These are phyloP conservation scores for Syndactyla subalaris DNA, from an alignment of 2,797 vertebrate genomes.

Conservation along the genomic window DNA sequence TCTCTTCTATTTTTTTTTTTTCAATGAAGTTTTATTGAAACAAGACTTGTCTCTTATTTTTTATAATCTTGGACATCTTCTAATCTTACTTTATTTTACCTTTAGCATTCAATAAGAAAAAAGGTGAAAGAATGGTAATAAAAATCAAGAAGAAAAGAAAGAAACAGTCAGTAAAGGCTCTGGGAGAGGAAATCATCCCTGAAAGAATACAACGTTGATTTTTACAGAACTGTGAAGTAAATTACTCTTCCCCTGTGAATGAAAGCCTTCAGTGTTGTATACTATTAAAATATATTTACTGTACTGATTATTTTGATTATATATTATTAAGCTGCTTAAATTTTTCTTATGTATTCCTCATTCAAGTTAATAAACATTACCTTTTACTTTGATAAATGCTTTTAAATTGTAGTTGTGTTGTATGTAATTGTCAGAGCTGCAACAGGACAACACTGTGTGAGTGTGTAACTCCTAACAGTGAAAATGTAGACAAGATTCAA, in stretches of 20 bases:
- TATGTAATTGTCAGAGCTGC: not conserved
- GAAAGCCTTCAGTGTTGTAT: not conserved
- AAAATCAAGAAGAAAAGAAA: constrained; percentile 72
- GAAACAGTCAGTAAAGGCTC: constrained; percentile 34
- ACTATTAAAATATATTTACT: not conserved
- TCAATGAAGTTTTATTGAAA: not conserved
- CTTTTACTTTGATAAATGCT: not conserved
- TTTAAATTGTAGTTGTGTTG: not conserved
- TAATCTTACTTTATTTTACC: constrained; percentile 6
- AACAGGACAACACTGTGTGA: not conserved
- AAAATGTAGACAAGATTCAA: not conserved
- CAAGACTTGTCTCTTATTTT: not conserved
- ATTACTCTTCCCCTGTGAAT: not conserved
- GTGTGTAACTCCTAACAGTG: not conserved
- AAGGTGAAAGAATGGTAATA: constrained; percentile 38
- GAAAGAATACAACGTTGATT: constrained; percentile 32
- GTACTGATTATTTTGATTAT: constrained; percentile 20
- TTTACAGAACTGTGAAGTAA: not conserved
- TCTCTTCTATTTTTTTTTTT: not conserved
- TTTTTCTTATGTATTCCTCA: constrained; percentile 17
- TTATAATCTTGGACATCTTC: not conserved
- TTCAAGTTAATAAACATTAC: not conserved
- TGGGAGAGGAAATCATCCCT: not conserved
- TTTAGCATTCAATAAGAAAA: constrained; percentile 44
- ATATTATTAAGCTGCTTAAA: constrained; percentile 13